phyloP scores from a whole-genome alignment of 2,888 invertebrate genomes.

The Dryobotodes eremita region DNA sequence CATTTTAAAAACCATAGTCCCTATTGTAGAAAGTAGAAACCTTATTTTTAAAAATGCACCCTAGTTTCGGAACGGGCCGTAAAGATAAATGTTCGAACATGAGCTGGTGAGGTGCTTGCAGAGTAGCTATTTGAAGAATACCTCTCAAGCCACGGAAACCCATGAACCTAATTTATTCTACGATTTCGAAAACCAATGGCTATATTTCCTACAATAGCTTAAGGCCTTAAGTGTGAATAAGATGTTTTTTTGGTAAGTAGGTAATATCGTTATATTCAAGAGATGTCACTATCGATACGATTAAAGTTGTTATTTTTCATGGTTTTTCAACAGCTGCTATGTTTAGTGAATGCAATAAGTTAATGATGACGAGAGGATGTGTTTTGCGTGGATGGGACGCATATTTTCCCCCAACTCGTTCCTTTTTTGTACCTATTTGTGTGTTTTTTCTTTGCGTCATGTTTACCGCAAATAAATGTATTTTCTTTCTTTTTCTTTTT shows the following conservation, averaged over 20 bases:
- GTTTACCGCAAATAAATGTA: too few species aligned
- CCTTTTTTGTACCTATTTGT: too few species aligned
- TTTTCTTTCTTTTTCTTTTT: too few species aligned
- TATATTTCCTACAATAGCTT: background rate
- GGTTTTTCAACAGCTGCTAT: constrained; percentile 6
- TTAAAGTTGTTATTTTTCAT: constrained; percentile 9
- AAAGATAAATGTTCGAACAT: background rate
- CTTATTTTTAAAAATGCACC: background rate
- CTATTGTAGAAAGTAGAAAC: background rate
- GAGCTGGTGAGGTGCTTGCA: background rate
- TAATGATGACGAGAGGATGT: too few species aligned
- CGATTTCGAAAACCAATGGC: background rate
- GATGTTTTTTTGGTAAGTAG: background rate
- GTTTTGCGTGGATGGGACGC: too few species aligned
- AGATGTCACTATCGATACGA: background rate
- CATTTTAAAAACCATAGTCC: background rate
- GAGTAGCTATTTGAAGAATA: background rate
- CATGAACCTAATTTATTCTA: background rate
- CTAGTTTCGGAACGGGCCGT: background rate
- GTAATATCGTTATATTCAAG: background rate
- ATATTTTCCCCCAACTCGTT: too few species aligned
- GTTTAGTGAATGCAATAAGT: background rate
- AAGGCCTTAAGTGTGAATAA: too few species aligned
- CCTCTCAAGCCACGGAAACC: background rate
- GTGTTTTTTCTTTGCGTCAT: too few species aligned